phyloP scores from a whole-genome alignment of 2,888 invertebrate genomes.

The Oxyteleia sp. region DNA sequence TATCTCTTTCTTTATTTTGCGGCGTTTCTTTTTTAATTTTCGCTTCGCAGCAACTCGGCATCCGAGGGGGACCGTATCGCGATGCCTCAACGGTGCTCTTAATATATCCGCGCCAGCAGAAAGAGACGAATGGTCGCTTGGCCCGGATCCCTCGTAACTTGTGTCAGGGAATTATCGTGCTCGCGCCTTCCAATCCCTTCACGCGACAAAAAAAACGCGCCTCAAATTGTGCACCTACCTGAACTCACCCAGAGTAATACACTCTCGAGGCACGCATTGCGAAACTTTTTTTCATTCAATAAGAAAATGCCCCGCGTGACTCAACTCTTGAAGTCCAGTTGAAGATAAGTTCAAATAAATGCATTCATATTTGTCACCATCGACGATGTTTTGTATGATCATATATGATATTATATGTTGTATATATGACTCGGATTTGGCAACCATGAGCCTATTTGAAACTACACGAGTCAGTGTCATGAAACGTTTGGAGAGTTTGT shows the following conservation, averaged over 20 bases:
- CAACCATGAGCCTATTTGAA: too few species aligned
- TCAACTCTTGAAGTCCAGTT: too few species aligned
- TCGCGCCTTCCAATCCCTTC: constrained; percentile 69
- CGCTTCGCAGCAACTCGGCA: constrained; percentile 42
- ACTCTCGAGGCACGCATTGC: constrained; percentile 13
- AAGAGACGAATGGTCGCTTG: constrained; percentile 55
- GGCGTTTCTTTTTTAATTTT: constrained; percentile 59
- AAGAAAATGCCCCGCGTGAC: not conserved
- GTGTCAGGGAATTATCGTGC: constrained; percentile 74
- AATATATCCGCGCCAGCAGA: constrained; percentile 68
- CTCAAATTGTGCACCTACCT: constrained; percentile 52
- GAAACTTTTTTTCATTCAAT: not conserved
- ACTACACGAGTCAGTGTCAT: too few species aligned
- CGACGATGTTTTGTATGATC: too few species aligned
- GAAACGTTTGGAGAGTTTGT: too few species aligned
- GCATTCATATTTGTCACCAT: too few species aligned
- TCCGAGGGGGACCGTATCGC: constrained; percentile 71
- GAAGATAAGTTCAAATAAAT: too few species aligned
- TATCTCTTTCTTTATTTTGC: constrained; percentile 73
- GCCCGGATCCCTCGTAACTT: constrained; percentile 67
- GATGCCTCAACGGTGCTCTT: constrained; percentile 74
- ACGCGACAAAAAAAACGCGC: constrained; percentile 30
- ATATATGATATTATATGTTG: too few species aligned
- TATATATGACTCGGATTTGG: too few species aligned
- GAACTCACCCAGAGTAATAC: constrained; percentile 6